Base-by-base conservation (phyloP, 2,888 invertebrate genomes). In the Cerastoderma edule region DNA sequence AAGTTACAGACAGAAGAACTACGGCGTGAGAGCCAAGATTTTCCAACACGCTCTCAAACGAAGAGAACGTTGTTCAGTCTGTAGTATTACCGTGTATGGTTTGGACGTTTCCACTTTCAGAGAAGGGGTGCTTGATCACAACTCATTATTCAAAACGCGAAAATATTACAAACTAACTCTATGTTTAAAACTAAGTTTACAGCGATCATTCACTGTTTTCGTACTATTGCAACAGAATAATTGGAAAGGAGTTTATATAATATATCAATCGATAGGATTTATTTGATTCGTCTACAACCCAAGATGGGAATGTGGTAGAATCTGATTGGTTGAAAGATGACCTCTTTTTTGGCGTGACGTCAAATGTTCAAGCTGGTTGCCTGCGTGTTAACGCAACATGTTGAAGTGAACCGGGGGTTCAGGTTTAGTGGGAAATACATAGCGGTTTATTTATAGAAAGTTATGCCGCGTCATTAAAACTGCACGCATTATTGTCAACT, bases 31-130 rank as follows among this genome's bases (percentile, higher is more conserved):
- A 75, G 73, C 78, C 67, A 46, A 70, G 64, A 32, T 64, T 72
- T 72, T 75, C 73, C 67, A 68, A 75, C 70, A 75, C 66, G 57
- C 66, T 78, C 73, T 56, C 75, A 50, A 66, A 75, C 71, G 75
- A 46, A 72, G 72, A 75, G 75, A 72, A 67, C 63, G 72, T 67
- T 68, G 70, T 44, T 77, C 72, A 75, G 66, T 66, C 75, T 53
- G 73, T 72, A 63, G 72, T 75, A 75, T 81, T 78, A 81, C 81
- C 81, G 81, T 81, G 81, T 81, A 78, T 75, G 81, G 81, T 70
- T 74, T 72, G 81, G 73, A 63, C 50, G 67, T 67, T 60, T 50
- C 78, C 68, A 70, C 71, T 75, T 64, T 72, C 32, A 27, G 28
- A 10, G 27, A 44, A 54, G 74, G 78, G 69, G 67, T 67, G 65